Evolutionary conservation across 92 coral and sea anemone genomes (phyloP).

Genomic region (Zoanthus solanderi): DNA sequence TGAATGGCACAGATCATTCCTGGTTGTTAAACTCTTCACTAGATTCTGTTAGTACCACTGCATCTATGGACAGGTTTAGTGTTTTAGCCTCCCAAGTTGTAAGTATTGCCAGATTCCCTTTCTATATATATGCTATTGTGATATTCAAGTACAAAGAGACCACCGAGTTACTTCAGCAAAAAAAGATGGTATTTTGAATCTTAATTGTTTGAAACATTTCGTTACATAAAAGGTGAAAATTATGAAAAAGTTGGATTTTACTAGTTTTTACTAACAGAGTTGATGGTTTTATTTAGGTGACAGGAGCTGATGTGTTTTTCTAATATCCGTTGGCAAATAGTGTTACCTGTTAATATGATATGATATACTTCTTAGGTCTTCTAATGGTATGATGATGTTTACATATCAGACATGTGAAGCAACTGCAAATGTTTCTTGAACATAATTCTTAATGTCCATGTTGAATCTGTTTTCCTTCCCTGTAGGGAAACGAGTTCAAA

Average conservation of each 20-base stretch:
- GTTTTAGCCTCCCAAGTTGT: conserved; percentile 86
- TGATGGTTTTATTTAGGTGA: no score
- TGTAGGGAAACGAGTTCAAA: conserved; percentile 85
- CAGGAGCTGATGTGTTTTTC: no score
- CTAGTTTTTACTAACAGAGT: no score
- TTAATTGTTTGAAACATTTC: no score
- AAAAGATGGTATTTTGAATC: neutral
- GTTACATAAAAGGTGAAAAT: no score
- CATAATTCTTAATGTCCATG: neutral
- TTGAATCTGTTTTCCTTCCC: neutral
- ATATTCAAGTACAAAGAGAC: neutral
- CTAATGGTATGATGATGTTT: neutral
- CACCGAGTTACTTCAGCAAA: neutral
- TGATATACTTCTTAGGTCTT: no score
- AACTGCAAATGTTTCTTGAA: neutral
- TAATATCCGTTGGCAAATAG: no score
- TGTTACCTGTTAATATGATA: no score
- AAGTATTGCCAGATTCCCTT: conserved; percentile 25
- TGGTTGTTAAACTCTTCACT: conserved; percentile 68
- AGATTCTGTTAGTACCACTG: conserved; percentile 71
- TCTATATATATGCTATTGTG: neutral
- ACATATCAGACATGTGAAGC: neutral
- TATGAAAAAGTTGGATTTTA: no score
- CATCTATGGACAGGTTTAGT: conserved; percentile 79
- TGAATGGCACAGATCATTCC: conserved; percentile 61